Percentiles rank a stretch among this genome's conserved stretches.
Evolutionary conservation across 2,888 invertebrate genomes (phyloP).

Genomic region (Melieria omissa): DNA sequence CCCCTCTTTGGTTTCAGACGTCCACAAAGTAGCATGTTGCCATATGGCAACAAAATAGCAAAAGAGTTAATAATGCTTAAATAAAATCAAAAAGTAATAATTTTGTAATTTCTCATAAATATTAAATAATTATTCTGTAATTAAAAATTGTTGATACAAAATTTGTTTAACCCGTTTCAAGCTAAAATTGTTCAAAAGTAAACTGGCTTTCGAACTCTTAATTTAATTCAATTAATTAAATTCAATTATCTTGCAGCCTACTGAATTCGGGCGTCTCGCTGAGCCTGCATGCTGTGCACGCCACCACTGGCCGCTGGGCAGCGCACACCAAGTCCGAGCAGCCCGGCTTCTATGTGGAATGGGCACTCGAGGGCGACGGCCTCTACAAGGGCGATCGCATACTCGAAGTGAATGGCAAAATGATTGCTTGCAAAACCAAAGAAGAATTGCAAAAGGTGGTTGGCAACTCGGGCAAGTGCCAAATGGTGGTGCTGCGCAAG

Average conservation of each 20-base stretch:
- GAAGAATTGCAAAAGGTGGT: slow-evolving; percentile 79
- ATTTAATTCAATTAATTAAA: too few species aligned
- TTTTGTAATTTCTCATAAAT: too few species aligned
- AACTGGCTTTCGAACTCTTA: too few species aligned
- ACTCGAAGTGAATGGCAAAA: slow-evolving; percentile 84
- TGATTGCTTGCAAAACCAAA: slow-evolving; percentile 75
- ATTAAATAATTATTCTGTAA: too few species aligned
- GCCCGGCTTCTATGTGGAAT: slow-evolving; percentile 79
- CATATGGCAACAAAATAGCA: too few species aligned
- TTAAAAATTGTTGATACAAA: too few species aligned
- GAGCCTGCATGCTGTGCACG: slow-evolving; percentile 76
- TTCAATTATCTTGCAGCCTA: slow-evolving; percentile 45
- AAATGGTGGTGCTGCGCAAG: slow-evolving; percentile 64
- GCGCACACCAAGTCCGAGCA: slow-evolving; percentile 75
- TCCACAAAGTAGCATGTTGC: too few species aligned
- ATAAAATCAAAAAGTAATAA: too few species aligned
- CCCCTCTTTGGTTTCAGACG: too few species aligned
- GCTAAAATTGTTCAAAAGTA: too few species aligned
- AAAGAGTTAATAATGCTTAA: too few species aligned
- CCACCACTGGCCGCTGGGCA: slow-evolving; percentile 78
- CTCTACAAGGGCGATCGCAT: slow-evolving; percentile 80
- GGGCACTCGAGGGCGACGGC: slow-evolving; percentile 82
- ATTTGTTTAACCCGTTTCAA: too few species aligned
- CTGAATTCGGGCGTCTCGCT: slow-evolving; percentile 67
- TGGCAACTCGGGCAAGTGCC: slow-evolving; percentile 66